Base-by-base conservation (phyloP, 2,797 vertebrate genomes). In the Rhodeus uyekii region DNA sequence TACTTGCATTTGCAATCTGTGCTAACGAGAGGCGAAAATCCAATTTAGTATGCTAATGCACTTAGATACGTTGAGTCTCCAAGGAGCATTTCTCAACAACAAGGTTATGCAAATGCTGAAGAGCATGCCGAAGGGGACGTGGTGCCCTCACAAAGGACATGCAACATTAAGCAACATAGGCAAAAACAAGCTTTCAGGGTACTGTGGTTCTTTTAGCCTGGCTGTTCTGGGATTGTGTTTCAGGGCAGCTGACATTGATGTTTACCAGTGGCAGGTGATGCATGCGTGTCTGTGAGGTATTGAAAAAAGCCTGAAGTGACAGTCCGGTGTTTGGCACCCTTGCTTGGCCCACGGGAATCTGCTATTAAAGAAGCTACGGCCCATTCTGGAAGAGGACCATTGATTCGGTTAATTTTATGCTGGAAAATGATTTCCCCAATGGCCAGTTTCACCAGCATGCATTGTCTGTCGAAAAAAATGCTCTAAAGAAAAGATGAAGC, bases 371-470 rank as follows among this genome's bases (percentile, higher is more conserved):
- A 88, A 91, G 58, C 44, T 50, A 81, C 88, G 83, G 88, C 88
- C 87, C 88, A 89, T 91, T 91, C 88, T 88, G 88, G 90, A 89
- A 87, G 86, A 91, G 88, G 90, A 89, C 92, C 92, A 93, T 92
- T 94, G 93, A 94, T 94, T 94, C 90, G 85, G 92, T 93, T 94
- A 93, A 93, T 95, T 94, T 93, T 92, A 94, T 93, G 92, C 92
- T 60, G 88, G 89, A 89, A 92, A 90, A 91, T 94, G 91, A 94
- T 95, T 94, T 94, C 94, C 94, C 93, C 42, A 53, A 91, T 82
- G 94, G 89, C 90, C 87, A 89, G 90, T 93, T 92, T 89, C 84
- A 87, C 86, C 80, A 87, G 86, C 90, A 87, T 85, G 88, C 88
- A 91, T 87, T 88, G 89, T 86, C 87, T 90, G 87, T 39, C 71